Evolutionary conservation across 2,888 invertebrate species (phyloP).

Genomic region (Cerastis leucographa): DNA sequence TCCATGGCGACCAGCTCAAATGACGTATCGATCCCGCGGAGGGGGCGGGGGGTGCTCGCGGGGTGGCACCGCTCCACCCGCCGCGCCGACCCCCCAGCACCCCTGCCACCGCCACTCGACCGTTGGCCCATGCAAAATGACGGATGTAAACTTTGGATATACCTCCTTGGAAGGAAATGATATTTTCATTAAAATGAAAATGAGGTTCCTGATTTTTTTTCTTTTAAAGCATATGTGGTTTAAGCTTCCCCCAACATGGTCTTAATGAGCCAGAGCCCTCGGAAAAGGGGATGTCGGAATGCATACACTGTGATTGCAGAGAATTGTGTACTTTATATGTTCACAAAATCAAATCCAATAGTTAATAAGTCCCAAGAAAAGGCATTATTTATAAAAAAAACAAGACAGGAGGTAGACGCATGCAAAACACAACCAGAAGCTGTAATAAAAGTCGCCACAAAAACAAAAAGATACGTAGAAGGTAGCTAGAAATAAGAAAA

Average conservation of each 20-base stretch:
- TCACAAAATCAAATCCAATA: conserved; percentile 17
- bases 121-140: conserved; percentile 91
- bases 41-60: conserved; percentile 82
- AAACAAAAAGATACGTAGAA: conserved; percentile 48
- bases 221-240: conserved; percentile 63
- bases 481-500: conserved; percentile 65
- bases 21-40: conserved; percentile 91
- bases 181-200: conserved; percentile 90
- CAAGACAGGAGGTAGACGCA: conserved; percentile 3
- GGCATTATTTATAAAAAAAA: conserved; percentile 1
- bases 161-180: conserved; percentile 89
- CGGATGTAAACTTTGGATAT: conserved; percentile 91
- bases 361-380: conserved; percentile 4
- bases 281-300: conserved; percentile 23
- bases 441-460: conserved; percentile 32
- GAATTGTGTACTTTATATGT: conserved; percentile 3
- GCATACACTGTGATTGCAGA: conserved; percentile 24
- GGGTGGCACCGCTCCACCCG: conserved; percentile 89
- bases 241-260: conserved; percentile 37
- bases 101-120: conserved; percentile 87
- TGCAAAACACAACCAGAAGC: conserved; percentile 32
- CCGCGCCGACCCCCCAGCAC: conserved; percentile 83
- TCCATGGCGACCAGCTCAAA: conserved; percentile 91
- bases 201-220: conserved; percentile 82
- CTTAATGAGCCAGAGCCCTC: conserved; percentile 45